Base-by-base conservation (phyloP, 2,113 vertebrate species). In the Coptodon rendalli region DNA sequence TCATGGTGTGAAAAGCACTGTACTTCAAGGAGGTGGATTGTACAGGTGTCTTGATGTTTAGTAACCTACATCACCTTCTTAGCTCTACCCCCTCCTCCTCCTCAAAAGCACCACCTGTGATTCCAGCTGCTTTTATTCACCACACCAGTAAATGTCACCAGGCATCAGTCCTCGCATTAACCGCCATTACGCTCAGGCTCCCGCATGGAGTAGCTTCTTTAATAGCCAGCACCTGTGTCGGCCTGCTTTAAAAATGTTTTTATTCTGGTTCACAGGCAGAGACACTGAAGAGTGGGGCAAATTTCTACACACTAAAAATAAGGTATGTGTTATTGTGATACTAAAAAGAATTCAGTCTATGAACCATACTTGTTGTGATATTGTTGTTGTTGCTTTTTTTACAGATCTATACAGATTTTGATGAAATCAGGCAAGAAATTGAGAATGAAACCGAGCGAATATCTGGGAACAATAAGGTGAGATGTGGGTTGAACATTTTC, bases 341-440 rank as follows among this genome's bases (percentile, higher is more conserved):
- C 9, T 22, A 5, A 66, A 36, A 27, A 40, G 1, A 4, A 19
- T 53, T 7, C 1, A 17, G 45, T 14, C 1, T 7, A 11, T 6
- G 19, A 6, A 19, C 9, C 1, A 48, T 66, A 5, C 19, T 50
- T 31, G 5, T 79, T 9, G 56, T 85, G 6, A 17, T 29, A 2
- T 53, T 52, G 24, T 82, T 19, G 11, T 79, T 2, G 14, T 0
- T 2, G 73, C 2, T 78, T 54, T 57, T 0, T 68, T 68, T 13
- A 48, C 94, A 99, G 99, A 96, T 99, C 82, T 99, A 97, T 91
- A 96, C 97, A 86, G 98, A 99, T 93, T 99, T 99, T 92, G 97
- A 98, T 94, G 98, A 99, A 97, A 99, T 99, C 95, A 97, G 98
- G 80, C 98, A 99, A 96, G 99, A 99, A 97, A 99, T 99, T 90